Evolutionary conservation across 2,797 vertebrate species (phyloP), one percentile per base, ranked within the genome.

Genomic region (Sebastes iracundus): DNA sequence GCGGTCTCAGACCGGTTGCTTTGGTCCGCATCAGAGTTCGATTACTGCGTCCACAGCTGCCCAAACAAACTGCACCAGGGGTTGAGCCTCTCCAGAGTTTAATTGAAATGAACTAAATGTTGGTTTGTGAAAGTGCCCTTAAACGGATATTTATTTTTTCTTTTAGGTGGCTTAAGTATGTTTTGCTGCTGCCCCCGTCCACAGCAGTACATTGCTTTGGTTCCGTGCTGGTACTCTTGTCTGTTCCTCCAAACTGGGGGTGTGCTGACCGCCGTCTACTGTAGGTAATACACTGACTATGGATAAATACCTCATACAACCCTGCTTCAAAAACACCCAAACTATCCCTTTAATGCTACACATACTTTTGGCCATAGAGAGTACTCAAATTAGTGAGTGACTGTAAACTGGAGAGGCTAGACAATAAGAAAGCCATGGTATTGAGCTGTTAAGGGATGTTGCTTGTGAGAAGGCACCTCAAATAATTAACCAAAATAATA

Each of bases 211-310:
- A 52, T 52, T 10, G 49, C 20, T 52, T 52, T 52, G 49, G 7
- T 52, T n/a, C 49, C 1, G 8, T n/a, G 20, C 42, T 18, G 16
- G 42, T 46, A 8, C 16, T 46, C 42, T 0, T 46, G 16, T 46
- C 42, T 7, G 7, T 46, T 20, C 8, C 42, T 46, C 42, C 42
- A 46, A 46, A 18, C 7, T 20, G 42, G 42, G 0, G 42, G 0
- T 18, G 16, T 46, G 0, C 42, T 46, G 42, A 20, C 16, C 16
- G 42, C 0, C 42, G 0, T 46, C 42, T 46, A 46, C 3, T 4
- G 7, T 46, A 46, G 42, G 42, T 46, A 46, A 46, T n/a, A n/a
- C 20, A 9, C 49, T 9, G 49, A 52, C 8, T 52, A 20, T n/a
- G 49, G 49, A n/a, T 52, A n/a, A 52, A n/a, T 10, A 2, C 8